phyloP scores from a whole-genome alignment of 2,888 invertebrate genomes.

The Lypha dubia region DNA sequence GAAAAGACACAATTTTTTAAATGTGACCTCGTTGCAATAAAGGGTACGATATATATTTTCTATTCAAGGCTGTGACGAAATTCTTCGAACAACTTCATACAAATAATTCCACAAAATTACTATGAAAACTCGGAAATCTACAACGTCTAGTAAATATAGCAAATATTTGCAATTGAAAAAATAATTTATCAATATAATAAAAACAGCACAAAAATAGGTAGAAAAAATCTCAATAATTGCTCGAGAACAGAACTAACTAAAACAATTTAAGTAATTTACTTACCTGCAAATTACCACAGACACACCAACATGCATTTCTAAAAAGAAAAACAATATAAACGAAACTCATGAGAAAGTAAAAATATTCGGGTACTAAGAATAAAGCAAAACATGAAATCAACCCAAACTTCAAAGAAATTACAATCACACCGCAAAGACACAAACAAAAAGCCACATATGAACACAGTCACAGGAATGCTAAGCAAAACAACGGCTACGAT shows the following conservation, averaged over 20 bases:
- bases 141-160: constrained; percentile 11
- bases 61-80: constrained; percentile 45
- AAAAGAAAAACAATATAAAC: constrained; percentile 38
- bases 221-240: constrained; percentile 9
- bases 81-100: constrained; percentile 48
- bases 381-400: neutral
- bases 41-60: neutral
- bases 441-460: constrained; percentile 25
- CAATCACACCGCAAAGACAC: neutral
- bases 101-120: constrained; percentile 42
- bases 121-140: constrained; percentile 14
- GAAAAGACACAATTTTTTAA: too few relatives aligned
- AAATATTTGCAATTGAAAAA: constrained; percentile 10
- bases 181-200: constrained; percentile 14
- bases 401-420: constrained; percentile 51
- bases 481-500: constrained; percentile 38
- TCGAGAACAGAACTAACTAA: neutral
- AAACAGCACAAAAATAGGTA: neutral
- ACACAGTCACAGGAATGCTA: constrained; percentile 23
- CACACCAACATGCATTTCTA: neutral
- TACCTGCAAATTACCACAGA: constrained; percentile 1
- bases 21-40: too few relatives aligned
- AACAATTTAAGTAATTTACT: neutral
- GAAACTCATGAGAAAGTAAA: neutral
- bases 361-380: constrained; percentile 32